phyloP scores from a whole-genome alignment of 2,113 vertebrate genomes.

The Balaeniceps rex region DNA sequence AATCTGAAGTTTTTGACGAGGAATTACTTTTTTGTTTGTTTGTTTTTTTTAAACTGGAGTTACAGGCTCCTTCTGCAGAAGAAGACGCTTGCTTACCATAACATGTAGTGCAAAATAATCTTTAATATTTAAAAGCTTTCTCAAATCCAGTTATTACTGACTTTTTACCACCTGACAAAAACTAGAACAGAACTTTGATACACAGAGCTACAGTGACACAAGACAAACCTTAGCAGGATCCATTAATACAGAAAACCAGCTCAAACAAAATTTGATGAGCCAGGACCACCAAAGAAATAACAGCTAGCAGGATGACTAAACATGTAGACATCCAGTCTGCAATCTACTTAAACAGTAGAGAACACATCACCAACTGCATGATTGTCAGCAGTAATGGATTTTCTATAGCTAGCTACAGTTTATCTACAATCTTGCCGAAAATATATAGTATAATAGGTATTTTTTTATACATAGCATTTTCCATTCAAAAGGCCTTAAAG shows the following conservation, averaged over 20 bases:
- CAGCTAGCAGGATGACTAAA: background rate
- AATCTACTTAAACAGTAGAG: background rate
- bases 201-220: background rate
- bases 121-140: background rate
- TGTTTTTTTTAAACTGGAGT: background rate
- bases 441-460: background rate
- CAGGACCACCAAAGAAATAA: background rate
- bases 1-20: background rate
- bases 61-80: background rate
- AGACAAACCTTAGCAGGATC: background rate
- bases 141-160: background rate
- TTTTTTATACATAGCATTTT: background rate
- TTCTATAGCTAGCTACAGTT: background rate
- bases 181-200: background rate
- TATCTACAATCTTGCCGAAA: background rate
- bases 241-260: background rate
- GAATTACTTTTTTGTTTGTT: background rate
- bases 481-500: background rate
- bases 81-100: background rate
- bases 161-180: background rate
- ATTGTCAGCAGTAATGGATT: background rate
- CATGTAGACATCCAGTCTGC: background rate
- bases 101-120: background rate
- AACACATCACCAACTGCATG: background rate
- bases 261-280: background rate